Base-by-base conservation (phyloP, 2,888 invertebrate genomes). In the Alcis repandata region DNA sequence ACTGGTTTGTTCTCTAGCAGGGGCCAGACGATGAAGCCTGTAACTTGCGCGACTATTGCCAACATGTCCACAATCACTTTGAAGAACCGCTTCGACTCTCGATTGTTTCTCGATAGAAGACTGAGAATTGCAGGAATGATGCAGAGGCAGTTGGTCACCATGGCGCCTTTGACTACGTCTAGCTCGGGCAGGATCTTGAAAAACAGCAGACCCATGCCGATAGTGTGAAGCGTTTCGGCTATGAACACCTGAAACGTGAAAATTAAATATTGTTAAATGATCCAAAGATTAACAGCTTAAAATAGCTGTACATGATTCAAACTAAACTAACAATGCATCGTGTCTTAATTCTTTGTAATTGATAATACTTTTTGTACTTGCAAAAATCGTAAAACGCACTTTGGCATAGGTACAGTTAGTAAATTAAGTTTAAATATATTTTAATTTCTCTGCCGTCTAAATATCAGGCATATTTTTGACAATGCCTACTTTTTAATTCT, bases 81-180 rank as follows among this genome's bases (percentile, higher is more conserved):
- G 36, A 97, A 91, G 75, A 95, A 96, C 54, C 96, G 94, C 78
- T 96, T 95, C 2, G 96, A 96, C 79, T 98, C 98, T 83, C 96
- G 96, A 59, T 96, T 96, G 83, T 96, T 97, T 59, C 98, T 95
- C 4, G 98, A 98, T 4, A 98, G 90, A 63, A 98, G 90, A 38
- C 97, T 97, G 89, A 95, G 83, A 73, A 95, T 90, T 17, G 97
- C 97, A 1, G 99, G 99, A 45, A 99, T 94, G 76, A 99, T 96
- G 86, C 98, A 99, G 59, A 99, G 95, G 79, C 98, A 98, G 87
- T 98, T 99, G 27, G 98, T 98, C 72, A 99, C 93, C 98, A 99
- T 98, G 40, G 98, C 98, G 45, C 98, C 99, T 87, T 98, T 98
- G 60, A 99, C 96, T 6, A 98, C 98, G 88, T 99, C 98, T 74